These are phyloP conservation scores for Hypotaenidia philippensis DNA, from an alignment of 2,797 vertebrate species.

Conservation along the genomic window DNA sequence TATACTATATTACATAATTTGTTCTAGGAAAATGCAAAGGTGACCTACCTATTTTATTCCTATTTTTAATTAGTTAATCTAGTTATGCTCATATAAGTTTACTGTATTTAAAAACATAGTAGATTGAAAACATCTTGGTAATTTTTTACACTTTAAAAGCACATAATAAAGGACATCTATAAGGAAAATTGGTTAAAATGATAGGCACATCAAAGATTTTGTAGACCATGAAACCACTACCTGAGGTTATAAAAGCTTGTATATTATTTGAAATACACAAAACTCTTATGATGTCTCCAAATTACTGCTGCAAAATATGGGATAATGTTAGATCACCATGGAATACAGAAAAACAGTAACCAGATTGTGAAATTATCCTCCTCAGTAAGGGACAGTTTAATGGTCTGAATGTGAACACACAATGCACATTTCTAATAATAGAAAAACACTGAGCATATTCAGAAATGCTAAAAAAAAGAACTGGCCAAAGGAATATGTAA, in stretches of 20 bases:
- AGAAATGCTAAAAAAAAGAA: conserved; percentile 70
- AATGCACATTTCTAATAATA: conserved; percentile 5
- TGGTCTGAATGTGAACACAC: conserved; percentile 14
- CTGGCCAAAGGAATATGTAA: conserved; percentile 47
- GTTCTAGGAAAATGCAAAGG: not conserved
- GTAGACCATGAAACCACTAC: conserved; percentile 15
- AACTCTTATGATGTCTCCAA: conserved; percentile 51
- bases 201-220: conserved; percentile 67
- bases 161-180: conserved; percentile 61
- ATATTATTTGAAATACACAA: conserved; percentile 49
- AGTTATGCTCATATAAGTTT: not conserved
- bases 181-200: conserved; percentile 58
- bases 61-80: not conserved
- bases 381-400: conserved; percentile 7
- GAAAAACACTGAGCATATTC: conserved; percentile 27
- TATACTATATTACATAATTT: not conserved
- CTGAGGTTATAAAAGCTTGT: conserved; percentile 43
- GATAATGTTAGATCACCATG: conserved; percentile 44
- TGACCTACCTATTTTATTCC: not conserved
- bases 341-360: conserved; percentile 35
- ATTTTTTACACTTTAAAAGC: conserved; percentile 61
- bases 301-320: conserved; percentile 40
- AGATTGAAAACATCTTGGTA: not conserved
- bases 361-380: conserved; percentile 33
- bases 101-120: not conserved